phyloP scores from a whole-genome alignment of 1,140 invertebrate species.

The Trichoplusia ni region DNA sequence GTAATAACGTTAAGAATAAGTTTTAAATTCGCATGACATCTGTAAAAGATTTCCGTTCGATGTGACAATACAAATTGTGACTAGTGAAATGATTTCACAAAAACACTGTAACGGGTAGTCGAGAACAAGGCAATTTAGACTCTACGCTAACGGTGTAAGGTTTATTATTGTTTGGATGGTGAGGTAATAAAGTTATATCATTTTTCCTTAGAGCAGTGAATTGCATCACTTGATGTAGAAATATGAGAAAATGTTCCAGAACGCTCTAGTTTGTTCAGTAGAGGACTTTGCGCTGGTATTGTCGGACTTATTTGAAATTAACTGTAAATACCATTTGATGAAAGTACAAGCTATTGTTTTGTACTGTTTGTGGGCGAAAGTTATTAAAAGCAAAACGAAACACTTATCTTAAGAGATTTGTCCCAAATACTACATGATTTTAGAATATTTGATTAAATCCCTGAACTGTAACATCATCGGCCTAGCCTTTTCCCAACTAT shows the following conservation, averaged over 20 bases:
- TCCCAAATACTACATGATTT: no score
- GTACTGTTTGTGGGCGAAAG: no score
- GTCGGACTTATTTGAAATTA: conserved; percentile 4
- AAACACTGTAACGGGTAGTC: background rate
- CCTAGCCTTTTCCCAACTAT: no score
- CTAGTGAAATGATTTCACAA: conserved; percentile 34
- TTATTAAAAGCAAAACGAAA: no score
- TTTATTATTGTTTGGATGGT: background rate
- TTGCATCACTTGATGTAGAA: conserved; percentile 40
- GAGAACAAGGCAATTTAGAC: background rate
- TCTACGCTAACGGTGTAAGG: background rate
- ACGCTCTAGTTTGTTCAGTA: conserved; percentile 13
- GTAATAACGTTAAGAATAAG: background rate
- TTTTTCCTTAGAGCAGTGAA: conserved; percentile 30
- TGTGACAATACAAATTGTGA: conserved; percentile 57
- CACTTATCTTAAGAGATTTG: no score
- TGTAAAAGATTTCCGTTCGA: conserved; percentile 37
- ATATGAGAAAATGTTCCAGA: conserved; percentile 45
- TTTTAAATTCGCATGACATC: conserved; percentile 22
- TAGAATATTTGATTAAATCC: no score
- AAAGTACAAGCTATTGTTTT: no score
- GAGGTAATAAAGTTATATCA: background rate
- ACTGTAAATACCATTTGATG: background rate
- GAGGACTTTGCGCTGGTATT: background rate
- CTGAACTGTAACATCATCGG: no score